Evolutionary conservation across 2,113 vertebrate species (phyloP), one percentile per base, ranked within the genome.

Genomic region (Paracyprichromis sp.): DNA sequence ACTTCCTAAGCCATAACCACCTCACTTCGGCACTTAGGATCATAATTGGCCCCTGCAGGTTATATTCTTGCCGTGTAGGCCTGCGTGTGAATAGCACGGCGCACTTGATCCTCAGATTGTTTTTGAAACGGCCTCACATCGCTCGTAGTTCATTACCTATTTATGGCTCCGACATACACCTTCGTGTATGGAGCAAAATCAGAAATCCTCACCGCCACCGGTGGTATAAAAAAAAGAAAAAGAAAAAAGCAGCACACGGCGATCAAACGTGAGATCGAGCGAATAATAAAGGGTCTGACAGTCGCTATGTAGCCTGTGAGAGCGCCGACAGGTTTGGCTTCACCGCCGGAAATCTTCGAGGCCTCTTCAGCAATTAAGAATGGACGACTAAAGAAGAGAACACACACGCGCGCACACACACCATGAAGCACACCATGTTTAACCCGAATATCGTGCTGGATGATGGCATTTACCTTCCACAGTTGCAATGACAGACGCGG

Each of bases 401-500:
- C 34, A 83, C 61, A 69, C 57, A 7, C 61, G 10, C 61, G 10
- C 4, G 38, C 21, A 5, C 52, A 59, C 26, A 73, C 85, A 86
- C 78, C 19, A 66, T 13, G 61, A 82, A 59, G 84, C 71, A 2
- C 88, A 81, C 50, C 76, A 6, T 83, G 83, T 90, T 88, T 88
- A 81, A 76, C 21, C 61, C 53, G 61, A 86, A 92, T 83, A 82
- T 83, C 71, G 43, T 71, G 11, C 87, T 92, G 86, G 83, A 84
- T 84, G 92, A 88, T 82, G 89, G 90, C 84, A 93, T 97, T 98
- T 97, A 99, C 99, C 99, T 98, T 93, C 99, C 99, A 97, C 99
- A 99, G 97, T 99, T 99, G 98, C 99, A 99, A 96, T 99, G 99
- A 95, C 99, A 99, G 96, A 99, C 99, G 93, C 99, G 97, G 95